Conservation (phyloP, 1,140 invertebrate species). For the Trichomalopsis sarcophagae region DNA sequence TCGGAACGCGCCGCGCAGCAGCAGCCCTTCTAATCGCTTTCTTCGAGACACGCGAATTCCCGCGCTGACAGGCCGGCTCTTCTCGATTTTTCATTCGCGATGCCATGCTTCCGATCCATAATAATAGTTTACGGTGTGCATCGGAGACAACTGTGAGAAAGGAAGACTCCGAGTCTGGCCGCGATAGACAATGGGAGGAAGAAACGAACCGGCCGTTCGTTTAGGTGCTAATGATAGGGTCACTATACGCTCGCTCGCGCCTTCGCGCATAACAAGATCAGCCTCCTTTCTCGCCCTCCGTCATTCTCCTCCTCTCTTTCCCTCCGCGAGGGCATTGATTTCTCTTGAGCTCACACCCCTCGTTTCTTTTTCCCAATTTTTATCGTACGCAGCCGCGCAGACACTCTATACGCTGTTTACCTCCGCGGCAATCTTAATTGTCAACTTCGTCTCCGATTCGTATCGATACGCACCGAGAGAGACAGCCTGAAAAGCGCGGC, state of each 20-base stretch:
- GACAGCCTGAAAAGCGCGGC: too few species aligned
- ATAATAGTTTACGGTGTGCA: neutral
- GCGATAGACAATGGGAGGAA: neutral
- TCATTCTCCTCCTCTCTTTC: slow-evolving; percentile 3
- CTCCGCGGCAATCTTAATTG: neutral
- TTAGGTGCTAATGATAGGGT: slow-evolving; percentile 70
- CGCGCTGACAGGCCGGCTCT: neutral
- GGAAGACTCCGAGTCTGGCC: too few species aligned
- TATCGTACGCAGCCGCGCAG: neutral
- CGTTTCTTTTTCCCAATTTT: neutral
- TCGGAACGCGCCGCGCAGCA: neutral
- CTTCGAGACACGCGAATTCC: slow-evolving; percentile 4
- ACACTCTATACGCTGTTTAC: neutral
- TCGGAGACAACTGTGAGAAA: neutral
- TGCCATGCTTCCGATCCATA: neutral
- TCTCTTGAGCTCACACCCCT: neutral
- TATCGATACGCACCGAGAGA: neutral
- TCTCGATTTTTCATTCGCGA: slow-evolving; percentile 24
- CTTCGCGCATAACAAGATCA: slow-evolving; percentile 61
- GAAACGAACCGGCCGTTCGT: slow-evolving; percentile 47
- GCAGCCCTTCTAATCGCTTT: slow-evolving; percentile 22
- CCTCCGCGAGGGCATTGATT: neutral
- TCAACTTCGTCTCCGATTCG: neutral
- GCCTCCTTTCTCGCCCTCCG: slow-evolving; percentile 43
- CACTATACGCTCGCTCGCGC: slow-evolving; percentile 60